Evolutionary conservation across 2,113 vertebrate genomes (phyloP).

Genomic region (Perca flavescens): DNA sequence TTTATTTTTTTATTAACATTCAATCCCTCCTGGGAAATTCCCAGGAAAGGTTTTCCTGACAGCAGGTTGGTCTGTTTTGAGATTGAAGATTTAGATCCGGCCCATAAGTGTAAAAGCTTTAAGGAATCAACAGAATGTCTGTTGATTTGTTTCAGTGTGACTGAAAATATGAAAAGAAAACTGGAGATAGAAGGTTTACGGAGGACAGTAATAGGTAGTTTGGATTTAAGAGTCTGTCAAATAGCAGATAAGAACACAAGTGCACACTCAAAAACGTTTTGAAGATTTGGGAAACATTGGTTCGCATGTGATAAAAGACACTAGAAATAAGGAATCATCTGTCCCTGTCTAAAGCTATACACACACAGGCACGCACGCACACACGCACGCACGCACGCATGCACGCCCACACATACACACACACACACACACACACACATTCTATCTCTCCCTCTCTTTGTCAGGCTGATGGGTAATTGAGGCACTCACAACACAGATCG

Average conservation of each 20-base stretch:
- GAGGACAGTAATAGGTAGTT: conserved; percentile 17
- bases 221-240: conserved; percentile 52
- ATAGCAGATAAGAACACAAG: conserved; percentile 37
- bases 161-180: conserved; percentile 7
- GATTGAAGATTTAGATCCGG: no score
- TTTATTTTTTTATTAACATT: background rate
- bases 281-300: conserved; percentile 32
- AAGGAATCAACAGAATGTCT: background rate
- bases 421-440: background rate
- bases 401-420: background rate
- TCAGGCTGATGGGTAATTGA: conserved; percentile 81
- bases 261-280: conserved; percentile 21
- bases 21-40: background rate
- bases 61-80: background rate
- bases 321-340: conserved; percentile 30
- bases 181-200: conserved; percentile 15
- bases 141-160: background rate
- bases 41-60: background rate
- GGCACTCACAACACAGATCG: conserved; percentile 82
- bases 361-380: background rate
- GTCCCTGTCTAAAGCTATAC: conserved; percentile 2
- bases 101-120: background rate
- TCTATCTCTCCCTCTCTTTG: conserved; percentile 17
- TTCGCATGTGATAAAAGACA: conserved; percentile 51
- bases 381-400: conserved; percentile 3